phyloP scores from a whole-genome alignment of 1,140 invertebrate species.

The Cotesia vestalis region DNA sequence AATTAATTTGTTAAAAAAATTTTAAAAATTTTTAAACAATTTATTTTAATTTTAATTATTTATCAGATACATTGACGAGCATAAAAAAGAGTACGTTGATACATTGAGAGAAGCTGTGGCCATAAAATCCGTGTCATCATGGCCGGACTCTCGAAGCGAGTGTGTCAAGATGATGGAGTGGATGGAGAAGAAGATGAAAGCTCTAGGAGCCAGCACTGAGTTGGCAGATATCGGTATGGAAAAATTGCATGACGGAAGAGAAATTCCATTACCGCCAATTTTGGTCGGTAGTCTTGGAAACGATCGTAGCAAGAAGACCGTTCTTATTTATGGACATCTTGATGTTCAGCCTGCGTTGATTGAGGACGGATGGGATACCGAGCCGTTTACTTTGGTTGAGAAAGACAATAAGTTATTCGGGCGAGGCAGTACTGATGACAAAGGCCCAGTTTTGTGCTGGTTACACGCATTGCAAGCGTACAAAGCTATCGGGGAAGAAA shows the following conservation, averaged over 20 bases:
- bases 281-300: conserved; percentile 85
- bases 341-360: conserved; percentile 95
- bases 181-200: conserved; percentile 77
- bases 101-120: conserved; percentile 87
- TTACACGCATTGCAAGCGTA: conserved; percentile 92
- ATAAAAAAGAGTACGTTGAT: conserved; percentile 80
- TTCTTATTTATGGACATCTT: conserved; percentile 96
- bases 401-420: conserved; percentile 92
- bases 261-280: conserved; percentile 86
- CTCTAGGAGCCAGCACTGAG: conserved; percentile 79
- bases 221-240: conserved; percentile 84
- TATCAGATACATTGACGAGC: conserved; percentile 80
- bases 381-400: conserved; percentile 91
- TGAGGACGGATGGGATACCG: conserved; percentile 94
- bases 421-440: conserved; percentile 93
- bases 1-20: no score
- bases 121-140: conserved; percentile 95
- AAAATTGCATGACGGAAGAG: conserved; percentile 76
- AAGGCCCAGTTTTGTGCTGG: conserved; percentile 93
- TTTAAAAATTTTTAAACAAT: no score
- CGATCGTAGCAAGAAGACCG: conserved; percentile 88
- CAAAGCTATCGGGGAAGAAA: conserved; percentile 74
- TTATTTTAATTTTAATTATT: background rate
- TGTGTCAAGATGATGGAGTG: conserved; percentile 82
- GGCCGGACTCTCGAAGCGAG: conserved; percentile 81